phyloP scores from a whole-genome alignment of 2,888 invertebrate genomes.

The Aporophyla lueneburgensis region DNA sequence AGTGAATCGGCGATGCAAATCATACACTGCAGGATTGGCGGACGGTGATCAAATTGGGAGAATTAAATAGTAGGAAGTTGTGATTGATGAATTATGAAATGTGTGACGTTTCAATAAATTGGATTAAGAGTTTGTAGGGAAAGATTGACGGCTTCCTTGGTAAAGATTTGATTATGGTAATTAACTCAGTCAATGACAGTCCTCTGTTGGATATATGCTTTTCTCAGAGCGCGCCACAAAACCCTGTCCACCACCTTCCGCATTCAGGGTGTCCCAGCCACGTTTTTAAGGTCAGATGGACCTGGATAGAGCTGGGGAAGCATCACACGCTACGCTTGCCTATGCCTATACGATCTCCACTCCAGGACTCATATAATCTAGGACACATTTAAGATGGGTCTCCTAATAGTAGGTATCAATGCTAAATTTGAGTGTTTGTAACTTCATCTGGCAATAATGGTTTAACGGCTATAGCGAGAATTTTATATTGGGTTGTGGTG shows the following conservation, averaged over 20 bases:
- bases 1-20: conserved; percentile 78
- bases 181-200: not conserved
- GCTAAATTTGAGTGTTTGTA: not conserved
- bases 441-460: not conserved
- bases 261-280: not conserved
- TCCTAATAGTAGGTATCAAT: not conserved
- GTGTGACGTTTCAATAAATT: conserved; percentile 60
- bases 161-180: conserved; percentile 1
- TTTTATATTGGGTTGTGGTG: not conserved
- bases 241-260: not conserved
- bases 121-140: conserved; percentile 18
- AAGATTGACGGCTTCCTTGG: not conserved
- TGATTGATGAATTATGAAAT: conserved; percentile 54
- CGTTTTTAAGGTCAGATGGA: not conserved
- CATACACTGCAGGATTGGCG: conserved; percentile 68
- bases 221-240: not conserved
- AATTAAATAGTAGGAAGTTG: conserved; percentile 51
- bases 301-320: too few relatives aligned
- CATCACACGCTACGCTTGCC: not conserved
- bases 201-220: not conserved
- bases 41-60: conserved; percentile 57
- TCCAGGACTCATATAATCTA: not conserved
- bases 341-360: not conserved
- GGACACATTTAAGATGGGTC: not conserved
- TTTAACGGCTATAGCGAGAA: not conserved